Evolutionary conservation across 1,140 invertebrate genomes (phyloP).

Genomic region (Elysia chlorotica): DNA sequence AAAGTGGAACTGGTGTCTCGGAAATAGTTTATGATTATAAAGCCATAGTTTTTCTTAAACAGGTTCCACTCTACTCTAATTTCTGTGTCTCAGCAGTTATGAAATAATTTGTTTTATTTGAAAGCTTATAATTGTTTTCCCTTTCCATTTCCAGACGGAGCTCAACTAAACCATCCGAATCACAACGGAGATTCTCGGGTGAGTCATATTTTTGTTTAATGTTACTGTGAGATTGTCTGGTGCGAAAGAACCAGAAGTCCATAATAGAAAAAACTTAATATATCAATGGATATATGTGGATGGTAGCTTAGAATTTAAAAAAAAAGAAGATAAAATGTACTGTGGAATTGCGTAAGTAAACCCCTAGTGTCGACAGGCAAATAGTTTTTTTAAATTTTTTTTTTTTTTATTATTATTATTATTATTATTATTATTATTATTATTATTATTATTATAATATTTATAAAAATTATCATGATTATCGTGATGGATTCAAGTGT

Average conservation of each 20-base stretch:
- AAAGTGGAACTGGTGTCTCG: neutral
- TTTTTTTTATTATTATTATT: no score
- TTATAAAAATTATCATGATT: no score
- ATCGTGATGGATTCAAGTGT: no score
- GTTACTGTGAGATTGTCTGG: neutral
- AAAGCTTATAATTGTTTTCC: neutral
- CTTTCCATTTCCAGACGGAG: constrained; percentile 20
- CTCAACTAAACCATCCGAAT: constrained; percentile 18
- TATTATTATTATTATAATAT: no score
- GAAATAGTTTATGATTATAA: neutral
- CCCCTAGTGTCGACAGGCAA: neutral
- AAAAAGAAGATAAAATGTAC: neutral
- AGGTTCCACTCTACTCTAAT: neutral
- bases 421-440: no score
- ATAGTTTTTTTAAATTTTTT: neutral
- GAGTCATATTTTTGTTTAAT: neutral
- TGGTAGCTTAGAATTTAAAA: neutral
- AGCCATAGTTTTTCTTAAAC: neutral
- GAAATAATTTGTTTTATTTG: neutral
- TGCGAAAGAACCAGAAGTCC: no score
- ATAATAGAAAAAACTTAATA: neutral
- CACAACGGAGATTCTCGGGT: constrained; percentile 31
- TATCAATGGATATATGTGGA: neutral
- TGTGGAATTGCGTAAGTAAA: no score
- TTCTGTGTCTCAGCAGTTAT: neutral